Base-by-base conservation (phyloP, 2,797 vertebrate genomes). In the Kryptolebias ocellatus region DNA sequence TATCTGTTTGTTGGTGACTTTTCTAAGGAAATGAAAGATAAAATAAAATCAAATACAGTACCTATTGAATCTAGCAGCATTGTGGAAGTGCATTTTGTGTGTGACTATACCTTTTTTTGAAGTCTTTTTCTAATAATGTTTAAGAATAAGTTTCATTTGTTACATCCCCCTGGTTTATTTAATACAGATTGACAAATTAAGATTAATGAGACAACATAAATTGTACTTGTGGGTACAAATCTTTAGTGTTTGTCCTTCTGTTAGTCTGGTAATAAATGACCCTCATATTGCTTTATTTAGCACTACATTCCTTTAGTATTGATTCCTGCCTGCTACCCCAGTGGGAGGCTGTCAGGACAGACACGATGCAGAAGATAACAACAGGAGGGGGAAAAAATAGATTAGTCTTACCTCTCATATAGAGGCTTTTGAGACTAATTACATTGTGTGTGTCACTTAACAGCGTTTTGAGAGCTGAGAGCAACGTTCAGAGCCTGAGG, bases 401-500 rank as follows among this genome's bases (percentile, higher is more conserved):
- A 50, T 54, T 24, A 62, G 47, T 12, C 12, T 34, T 62, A 60
- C 4, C 27, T 45, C 42, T 80, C 52, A 65, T 51, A 18, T 2
- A 12, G 44, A 53, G 51, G 60, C 58, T 62, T 62, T 39, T 53
- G 72, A 74, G 73, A 76, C 74, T 85, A 84, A 89, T 90, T 86
- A 77, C 53, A 42, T 68, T 77, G 76, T 61, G 42, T 75, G 76
- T 79, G 87, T 78, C 77, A 89, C 72, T 80, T 66, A 72, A 47
- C 52, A 75, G 80, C 37, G 45, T 72, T 86, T 64, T 72, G 61
- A 73, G 62, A 27, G 67, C 46, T 69, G 51, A 64, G 63, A 76
- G 60, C 67, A 63, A 54, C 50, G 76, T 79, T 76, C 50, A 67
- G 46, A 86, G 84, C 82, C 89, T 59, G 53, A 70, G 84, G 89